A percentile compares a stretch with the other conserved stretches of the same genome.
phyloP scores from a whole-genome alignment of 1,140 invertebrate species.

The Musca domestica region DNA sequence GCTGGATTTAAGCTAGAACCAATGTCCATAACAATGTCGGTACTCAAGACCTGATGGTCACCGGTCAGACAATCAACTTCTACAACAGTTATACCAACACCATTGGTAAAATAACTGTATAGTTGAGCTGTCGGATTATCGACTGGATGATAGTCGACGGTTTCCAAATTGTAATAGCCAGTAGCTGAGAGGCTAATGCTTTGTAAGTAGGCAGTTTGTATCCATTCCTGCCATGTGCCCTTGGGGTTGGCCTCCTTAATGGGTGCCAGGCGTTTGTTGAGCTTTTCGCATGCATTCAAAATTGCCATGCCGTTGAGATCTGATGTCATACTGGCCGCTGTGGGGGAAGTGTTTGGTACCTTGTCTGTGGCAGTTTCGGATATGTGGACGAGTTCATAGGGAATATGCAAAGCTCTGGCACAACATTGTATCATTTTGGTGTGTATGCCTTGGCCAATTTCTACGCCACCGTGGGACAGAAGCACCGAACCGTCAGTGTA shows the following conservation, averaged over 20 bases:
- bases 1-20: conserved; percentile 89
- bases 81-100: conserved; percentile 76
- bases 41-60: conserved; percentile 80
- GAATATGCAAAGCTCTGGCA: conserved; percentile 70
- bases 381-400: conserved; percentile 78
- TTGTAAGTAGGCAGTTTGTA: conserved; percentile 75
- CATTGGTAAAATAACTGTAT: conserved; percentile 82
- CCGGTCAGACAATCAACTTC: conserved; percentile 88
- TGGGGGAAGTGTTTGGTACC: conserved; percentile 90
- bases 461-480: conserved; percentile 86
- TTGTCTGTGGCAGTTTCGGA: conserved; percentile 88
- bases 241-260: conserved; percentile 75
- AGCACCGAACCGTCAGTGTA: conserved; percentile 91
- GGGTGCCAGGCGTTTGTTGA: conserved; percentile 75
- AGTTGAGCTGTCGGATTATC: conserved; percentile 66
- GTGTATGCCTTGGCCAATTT: conserved; percentile 95
- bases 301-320: conserved; percentile 96
- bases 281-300: conserved; percentile 76
- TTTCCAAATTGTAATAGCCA: conserved; percentile 82
- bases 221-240: conserved; percentile 84
- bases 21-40: conserved; percentile 95
- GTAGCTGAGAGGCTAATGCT: conserved; percentile 80
- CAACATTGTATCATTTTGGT: conserved; percentile 94
- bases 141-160: conserved; percentile 72
- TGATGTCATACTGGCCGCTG: conserved; percentile 86